Conservation (phyloP, 2,113 vertebrate species). For the Aegithalos caudatus region DNA sequence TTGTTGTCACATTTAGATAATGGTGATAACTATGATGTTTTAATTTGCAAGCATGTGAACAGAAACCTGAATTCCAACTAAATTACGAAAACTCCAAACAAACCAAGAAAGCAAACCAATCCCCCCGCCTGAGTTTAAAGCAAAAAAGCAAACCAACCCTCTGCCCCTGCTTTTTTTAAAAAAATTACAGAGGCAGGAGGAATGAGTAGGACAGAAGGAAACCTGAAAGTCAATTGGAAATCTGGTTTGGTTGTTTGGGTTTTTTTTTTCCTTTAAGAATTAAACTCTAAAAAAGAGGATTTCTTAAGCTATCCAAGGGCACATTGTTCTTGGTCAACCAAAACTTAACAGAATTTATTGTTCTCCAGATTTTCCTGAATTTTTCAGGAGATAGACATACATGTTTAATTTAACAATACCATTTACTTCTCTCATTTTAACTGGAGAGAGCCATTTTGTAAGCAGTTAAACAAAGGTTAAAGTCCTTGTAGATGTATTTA, state of each 20-base stretch:
- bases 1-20: neutral
- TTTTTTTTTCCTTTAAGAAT: neutral
- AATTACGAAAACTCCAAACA: neutral
- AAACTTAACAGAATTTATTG: neutral
- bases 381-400: neutral
- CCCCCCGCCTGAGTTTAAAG: rapidly evolving
- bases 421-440: neutral
- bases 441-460: neutral
- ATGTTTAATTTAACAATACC: neutral
- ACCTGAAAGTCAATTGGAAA: neutral
- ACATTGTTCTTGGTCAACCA: neutral
- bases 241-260: neutral
- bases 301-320: neutral
- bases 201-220: neutral
- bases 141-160: too few relatives aligned
- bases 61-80: neutral
- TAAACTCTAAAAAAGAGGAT: neutral
- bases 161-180: too few relatives aligned
- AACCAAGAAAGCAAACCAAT: neutral
- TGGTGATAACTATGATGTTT: neutral
- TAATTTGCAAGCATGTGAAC: neutral
- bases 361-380: neutral
- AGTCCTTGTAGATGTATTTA: neutral
- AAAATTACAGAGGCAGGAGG: neutral
- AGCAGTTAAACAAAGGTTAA: neutral